These are phyloP conservation scores for Xanthia icteritia DNA, from an alignment of 2,888 invertebrate species.

Conservation along the genomic window DNA sequence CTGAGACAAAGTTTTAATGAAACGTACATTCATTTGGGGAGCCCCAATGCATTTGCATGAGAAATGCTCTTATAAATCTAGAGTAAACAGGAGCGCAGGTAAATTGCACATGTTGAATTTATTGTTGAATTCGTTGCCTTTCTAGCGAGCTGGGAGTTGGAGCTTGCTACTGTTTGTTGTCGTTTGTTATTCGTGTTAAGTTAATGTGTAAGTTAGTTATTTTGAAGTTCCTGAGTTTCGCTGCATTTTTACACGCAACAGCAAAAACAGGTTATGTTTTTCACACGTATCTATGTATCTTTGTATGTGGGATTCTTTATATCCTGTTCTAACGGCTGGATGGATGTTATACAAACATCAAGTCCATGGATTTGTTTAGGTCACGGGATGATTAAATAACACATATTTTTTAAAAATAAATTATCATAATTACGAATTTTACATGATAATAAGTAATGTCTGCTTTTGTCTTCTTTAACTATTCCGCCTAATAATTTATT, in stretches of 20 bases:
- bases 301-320: neutral
- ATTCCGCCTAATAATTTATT: neutral
- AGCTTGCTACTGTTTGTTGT: slow-evolving; percentile 36
- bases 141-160: slow-evolving; percentile 56
- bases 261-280: neutral
- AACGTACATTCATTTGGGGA: slow-evolving; percentile 67
- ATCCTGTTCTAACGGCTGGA: neutral
- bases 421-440: too few species aligned
- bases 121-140: slow-evolving; percentile 66
- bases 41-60: slow-evolving; percentile 71
- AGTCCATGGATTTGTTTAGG: neutral
- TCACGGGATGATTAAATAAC: too few species aligned
- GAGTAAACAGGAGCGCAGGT: slow-evolving; percentile 68
- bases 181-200: slow-evolving; percentile 22
- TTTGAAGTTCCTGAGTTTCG: neutral
- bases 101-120: slow-evolving; percentile 72
- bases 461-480: neutral
- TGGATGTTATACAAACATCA: neutral
- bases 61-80: slow-evolving; percentile 71
- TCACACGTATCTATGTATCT: too few species aligned
- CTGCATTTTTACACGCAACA: neutral
- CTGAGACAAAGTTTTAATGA: slow-evolving; percentile 68
- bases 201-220: slow-evolving; percentile 30
- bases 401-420: too few species aligned
- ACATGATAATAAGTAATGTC: too few species aligned